Percentiles rank a stretch among this genome's conserved stretches.
phyloP scores from a whole-genome alignment of 2,797 vertebrate species.

The Octomys mimax region DNA sequence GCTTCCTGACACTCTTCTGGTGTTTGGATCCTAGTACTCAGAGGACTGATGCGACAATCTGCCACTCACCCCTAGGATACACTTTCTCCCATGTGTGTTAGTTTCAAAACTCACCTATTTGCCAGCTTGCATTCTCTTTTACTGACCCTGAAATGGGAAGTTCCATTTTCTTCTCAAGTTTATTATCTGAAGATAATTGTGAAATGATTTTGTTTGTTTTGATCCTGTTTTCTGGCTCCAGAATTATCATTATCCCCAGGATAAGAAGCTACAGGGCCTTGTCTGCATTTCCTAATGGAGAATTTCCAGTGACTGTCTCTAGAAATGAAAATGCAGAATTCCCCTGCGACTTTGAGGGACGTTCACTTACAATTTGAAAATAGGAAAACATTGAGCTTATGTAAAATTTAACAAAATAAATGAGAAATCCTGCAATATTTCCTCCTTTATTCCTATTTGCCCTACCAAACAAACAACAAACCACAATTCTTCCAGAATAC shows the following conservation, averaged over 20 bases:
- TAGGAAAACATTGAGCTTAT: conserved; percentile 22
- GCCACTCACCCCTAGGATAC: background rate
- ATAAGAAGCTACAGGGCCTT: conserved; percentile 1
- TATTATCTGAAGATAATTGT: conserved; percentile 19
- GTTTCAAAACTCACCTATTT: background rate
- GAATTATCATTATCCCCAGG: conserved; percentile 34
- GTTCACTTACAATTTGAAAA: conserved; percentile 44
- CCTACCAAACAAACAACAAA: background rate
- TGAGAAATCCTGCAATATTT: background rate
- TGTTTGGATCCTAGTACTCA: background rate
- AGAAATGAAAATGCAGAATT: background rate
- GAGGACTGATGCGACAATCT: background rate
- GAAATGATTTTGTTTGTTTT: conserved; percentile 7
- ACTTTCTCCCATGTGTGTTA: background rate
- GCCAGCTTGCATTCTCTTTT: background rate
- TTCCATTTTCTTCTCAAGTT: conserved; percentile 10
- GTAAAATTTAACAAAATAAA: conserved; percentile 59
- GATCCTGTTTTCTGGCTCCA: conserved; percentile 9
- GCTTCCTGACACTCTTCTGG: background rate
- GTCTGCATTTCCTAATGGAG: conserved; percentile 1
- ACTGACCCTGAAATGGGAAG: background rate
- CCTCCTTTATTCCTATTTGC: background rate
- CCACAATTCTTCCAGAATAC: background rate
- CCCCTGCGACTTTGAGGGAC: background rate
- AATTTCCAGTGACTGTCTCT: background rate